These are phyloP conservation scores for Aporrectodea caliginosa DNA, from an alignment of 1,140 invertebrate genomes.

Conservation along the genomic window DNA sequence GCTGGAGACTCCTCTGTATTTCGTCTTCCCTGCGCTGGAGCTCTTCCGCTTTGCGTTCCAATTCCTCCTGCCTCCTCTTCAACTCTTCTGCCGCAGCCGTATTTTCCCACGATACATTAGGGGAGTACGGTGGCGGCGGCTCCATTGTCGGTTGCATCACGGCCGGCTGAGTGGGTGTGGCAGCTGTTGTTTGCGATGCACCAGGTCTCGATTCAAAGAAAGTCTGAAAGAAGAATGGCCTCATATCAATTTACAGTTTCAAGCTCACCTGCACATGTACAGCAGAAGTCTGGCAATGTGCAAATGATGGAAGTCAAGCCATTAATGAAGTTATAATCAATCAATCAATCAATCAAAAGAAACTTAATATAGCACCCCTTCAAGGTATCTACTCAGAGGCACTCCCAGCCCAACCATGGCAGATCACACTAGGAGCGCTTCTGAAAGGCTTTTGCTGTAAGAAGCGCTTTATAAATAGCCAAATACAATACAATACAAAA, in stretches of 20 bases:
- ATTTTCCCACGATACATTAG: not conserved
- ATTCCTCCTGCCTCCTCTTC: constrained; percentile 67
- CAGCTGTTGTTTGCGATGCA: not conserved
- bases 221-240: not conserved
- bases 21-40: constrained; percentile 59
- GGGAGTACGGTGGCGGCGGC: constrained; percentile 12
- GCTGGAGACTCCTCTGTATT: constrained; percentile 63
- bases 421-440: too few species aligned
- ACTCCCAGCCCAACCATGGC: not conserved
- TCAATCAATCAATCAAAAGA: too few species aligned
- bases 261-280: too few species aligned
- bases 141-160: not conserved
- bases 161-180: not conserved
- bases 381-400: not conserved
- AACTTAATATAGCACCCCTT: not conserved
- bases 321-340: not conserved
- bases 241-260: too few species aligned
- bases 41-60: constrained; percentile 83
- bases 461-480: too few species aligned
- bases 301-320: not conserved
- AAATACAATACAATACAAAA: too few species aligned
- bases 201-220: not conserved
- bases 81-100: constrained; percentile 63
- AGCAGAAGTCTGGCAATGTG: not conserved
- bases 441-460: too few species aligned